phyloP scores from a whole-genome alignment of 2,113 vertebrate species.

The Triplophysa rosa region DNA sequence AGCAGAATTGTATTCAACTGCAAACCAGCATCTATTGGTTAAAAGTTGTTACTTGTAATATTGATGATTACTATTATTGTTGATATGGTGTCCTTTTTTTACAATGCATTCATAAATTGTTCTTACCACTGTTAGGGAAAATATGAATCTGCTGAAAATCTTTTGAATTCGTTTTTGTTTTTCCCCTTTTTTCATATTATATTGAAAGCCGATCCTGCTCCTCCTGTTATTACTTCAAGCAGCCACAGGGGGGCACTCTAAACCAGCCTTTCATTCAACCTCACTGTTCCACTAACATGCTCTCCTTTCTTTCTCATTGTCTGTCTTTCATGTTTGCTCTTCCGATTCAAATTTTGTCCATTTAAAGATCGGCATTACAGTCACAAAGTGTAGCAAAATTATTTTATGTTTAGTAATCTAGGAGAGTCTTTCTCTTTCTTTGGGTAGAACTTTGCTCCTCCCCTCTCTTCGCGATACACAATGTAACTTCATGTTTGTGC shows the following conservation, averaged over 20 bases:
- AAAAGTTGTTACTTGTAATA: conserved; percentile 66
- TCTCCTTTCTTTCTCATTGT: conserved; percentile 7
- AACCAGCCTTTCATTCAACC: conserved; percentile 53
- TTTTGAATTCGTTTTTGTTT: conserved; percentile 35
- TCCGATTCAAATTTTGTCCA: background rate
- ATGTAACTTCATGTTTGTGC: conserved; percentile 75
- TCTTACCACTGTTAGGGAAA: conserved; percentile 60
- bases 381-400: conserved; percentile 59
- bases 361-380: conserved; percentile 54
- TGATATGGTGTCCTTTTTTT: conserved; percentile 69
- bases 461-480: conserved; percentile 69
- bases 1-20: conserved; percentile 68
- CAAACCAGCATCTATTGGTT: conserved; percentile 66
- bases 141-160: conserved; percentile 27
- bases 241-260: conserved; percentile 67
- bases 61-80: conserved; percentile 70
- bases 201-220: conserved; percentile 54
- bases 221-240: conserved; percentile 58
- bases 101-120: conserved; percentile 58
- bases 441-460: conserved; percentile 62
- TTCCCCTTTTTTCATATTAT: conserved; percentile 45
- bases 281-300: conserved; percentile 52
- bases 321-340: background rate
- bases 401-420: conserved; percentile 63
- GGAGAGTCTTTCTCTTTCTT: conserved; percentile 50